phyloP scores from a whole-genome alignment of 2,113 vertebrate genomes.

The Sinosuthora webbiana region DNA sequence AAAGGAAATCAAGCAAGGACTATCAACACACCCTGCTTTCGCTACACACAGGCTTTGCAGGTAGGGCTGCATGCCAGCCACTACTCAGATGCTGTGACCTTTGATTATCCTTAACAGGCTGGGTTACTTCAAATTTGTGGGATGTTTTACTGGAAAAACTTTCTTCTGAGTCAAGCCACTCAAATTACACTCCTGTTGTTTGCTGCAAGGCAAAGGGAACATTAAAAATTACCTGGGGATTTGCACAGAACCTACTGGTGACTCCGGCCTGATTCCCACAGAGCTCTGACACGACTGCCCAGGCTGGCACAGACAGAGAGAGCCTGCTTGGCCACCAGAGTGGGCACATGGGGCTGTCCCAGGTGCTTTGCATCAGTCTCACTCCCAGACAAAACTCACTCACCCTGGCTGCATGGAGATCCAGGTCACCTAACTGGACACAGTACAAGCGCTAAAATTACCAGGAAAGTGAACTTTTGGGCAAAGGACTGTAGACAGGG shows the following conservation, averaged over 20 bases:
- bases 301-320: not conserved
- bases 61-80: not conserved
- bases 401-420: not conserved
- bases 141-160: not conserved
- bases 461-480: not conserved
- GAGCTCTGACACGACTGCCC: not conserved
- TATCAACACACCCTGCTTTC: not conserved
- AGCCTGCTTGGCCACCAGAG: not conserved
- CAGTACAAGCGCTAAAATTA: not conserved
- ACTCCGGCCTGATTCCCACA: not conserved
- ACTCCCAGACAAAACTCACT: not conserved
- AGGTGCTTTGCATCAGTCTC: rapidly evolving
- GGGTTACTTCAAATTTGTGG: not conserved
- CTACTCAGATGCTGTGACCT: not conserved
- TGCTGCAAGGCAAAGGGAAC: not conserved
- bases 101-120: not conserved
- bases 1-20: not conserved
- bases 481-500: not conserved
- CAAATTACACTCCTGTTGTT: not conserved
- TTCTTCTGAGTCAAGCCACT: not conserved
- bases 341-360: not conserved
- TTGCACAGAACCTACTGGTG: not conserved
- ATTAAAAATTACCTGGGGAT: not conserved
- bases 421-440: not conserved
- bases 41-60: rapidly evolving